These are phyloP conservation scores for Crepidodera aurea DNA, from an alignment of 2,888 invertebrate genomes.

Conservation along the genomic window DNA sequence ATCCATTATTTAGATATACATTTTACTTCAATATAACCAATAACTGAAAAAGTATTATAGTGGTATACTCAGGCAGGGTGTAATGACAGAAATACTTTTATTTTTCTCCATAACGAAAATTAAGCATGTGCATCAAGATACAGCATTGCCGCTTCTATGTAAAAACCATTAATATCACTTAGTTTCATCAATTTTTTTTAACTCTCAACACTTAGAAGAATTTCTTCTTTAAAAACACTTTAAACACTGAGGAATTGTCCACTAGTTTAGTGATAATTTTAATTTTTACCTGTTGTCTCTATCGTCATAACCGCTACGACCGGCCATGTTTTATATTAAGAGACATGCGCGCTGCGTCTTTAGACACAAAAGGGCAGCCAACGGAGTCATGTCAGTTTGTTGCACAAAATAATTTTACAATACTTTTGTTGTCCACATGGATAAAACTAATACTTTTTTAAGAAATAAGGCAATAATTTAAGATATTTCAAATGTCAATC, in stretches of 20 bases:
- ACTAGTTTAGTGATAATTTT: constrained; percentile 38
- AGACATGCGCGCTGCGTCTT: constrained; percentile 51
- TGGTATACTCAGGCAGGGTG: neutral
- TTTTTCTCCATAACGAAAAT: constrained; percentile 26
- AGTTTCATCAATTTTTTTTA: constrained; percentile 15
- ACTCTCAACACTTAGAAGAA: neutral
- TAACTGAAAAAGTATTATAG: neutral
- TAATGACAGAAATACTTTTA: constrained; percentile 15
- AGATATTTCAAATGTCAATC: constrained; percentile 24
- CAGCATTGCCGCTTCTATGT: constrained; percentile 43
- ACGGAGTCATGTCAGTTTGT: constrained; percentile 51
- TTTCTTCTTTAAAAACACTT: constrained; percentile 20
- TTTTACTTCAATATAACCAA: neutral
- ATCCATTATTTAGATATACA: neutral
- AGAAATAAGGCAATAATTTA: constrained; percentile 14
- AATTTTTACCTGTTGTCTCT: constrained; percentile 77
- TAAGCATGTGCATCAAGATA: constrained; percentile 46
- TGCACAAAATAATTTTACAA: constrained; percentile 36
- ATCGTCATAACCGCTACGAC: constrained; percentile 85
- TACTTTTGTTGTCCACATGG: constrained; percentile 1
- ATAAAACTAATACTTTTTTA: constrained; percentile 7
- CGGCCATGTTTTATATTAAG: constrained; percentile 80
- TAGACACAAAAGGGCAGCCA: constrained; percentile 48
- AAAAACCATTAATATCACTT: constrained; percentile 30
- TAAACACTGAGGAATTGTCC: constrained; percentile 25